phyloP scores from a whole-genome alignment of 2,888 invertebrate genomes.

The Pachydiplax longipennis region DNA sequence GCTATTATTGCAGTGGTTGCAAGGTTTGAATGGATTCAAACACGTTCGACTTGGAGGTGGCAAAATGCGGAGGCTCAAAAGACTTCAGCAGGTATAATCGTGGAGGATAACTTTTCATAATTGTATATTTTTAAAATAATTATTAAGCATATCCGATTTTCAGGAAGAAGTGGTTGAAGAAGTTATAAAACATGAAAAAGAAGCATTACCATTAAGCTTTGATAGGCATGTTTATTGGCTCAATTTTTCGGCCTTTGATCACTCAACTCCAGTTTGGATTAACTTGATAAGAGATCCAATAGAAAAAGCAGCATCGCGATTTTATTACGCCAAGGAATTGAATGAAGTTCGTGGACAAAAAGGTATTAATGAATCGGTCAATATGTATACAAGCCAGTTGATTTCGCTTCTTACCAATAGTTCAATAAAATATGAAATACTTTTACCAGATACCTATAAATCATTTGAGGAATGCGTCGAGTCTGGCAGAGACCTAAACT shows the following conservation, averaged over 20 bases:
- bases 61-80: slow-evolving; percentile 55
- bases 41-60: slow-evolving; percentile 62
- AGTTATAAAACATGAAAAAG: slow-evolving; percentile 62
- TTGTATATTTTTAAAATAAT: neutral
- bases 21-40: slow-evolving; percentile 67
- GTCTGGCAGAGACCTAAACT: slow-evolving; percentile 58
- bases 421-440: neutral
- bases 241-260: slow-evolving; percentile 67
- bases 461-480: slow-evolving; percentile 58
- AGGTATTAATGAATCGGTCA: neutral
- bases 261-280: slow-evolving; percentile 67
- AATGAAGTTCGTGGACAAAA: neutral
- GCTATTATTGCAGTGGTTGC: slow-evolving; percentile 66
- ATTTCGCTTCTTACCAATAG: too few relatives aligned
- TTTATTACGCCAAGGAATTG: slow-evolving; percentile 37
- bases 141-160: slow-evolving; percentile 48
- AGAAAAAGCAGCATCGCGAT: slow-evolving; percentile 65
- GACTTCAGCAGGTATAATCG: slow-evolving; percentile 56
- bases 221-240: slow-evolving; percentile 68
- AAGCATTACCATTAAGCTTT: slow-evolving; percentile 68
- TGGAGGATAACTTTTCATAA: slow-evolving; percentile 54
- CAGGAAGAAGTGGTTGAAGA: slow-evolving; percentile 65
- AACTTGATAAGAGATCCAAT: slow-evolving; percentile 69
- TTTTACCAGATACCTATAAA: neutral
- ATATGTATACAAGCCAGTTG: neutral